Evolutionary conservation across 2,888 invertebrate genomes (phyloP).

Genomic region (Drosophila paracracens): DNA sequence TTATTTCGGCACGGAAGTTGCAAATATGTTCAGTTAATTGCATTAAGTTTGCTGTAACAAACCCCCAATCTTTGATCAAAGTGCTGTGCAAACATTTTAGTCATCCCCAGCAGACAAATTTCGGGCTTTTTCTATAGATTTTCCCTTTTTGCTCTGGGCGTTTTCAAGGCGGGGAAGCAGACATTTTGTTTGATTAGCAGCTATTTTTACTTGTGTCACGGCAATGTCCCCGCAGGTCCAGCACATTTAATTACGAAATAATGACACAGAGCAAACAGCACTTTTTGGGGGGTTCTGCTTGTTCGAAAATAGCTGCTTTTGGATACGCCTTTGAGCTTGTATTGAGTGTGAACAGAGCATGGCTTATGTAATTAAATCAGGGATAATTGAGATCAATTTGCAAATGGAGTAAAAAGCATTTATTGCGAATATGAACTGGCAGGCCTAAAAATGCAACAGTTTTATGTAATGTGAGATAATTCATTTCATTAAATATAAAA

Average conservation of each 20-base stretch:
- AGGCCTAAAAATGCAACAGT: slow-evolving; percentile 14
- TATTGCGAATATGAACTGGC: background rate
- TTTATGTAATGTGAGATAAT: background rate
- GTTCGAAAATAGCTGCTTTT: slow-evolving; percentile 24
- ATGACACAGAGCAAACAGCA: slow-evolving; percentile 66
- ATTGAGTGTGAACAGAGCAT: slow-evolving; percentile 45
- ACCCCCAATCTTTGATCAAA: slow-evolving; percentile 66
- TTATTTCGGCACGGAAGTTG: slow-evolving; percentile 62
- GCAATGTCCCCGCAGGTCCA: slow-evolving; percentile 31
- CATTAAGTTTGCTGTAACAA: slow-evolving; percentile 64
- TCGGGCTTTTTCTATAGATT: slow-evolving; percentile 24
- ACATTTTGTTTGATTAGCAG: slow-evolving; percentile 70
- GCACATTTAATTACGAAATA: slow-evolving; percentile 71
- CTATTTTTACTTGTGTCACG: slow-evolving; percentile 60
- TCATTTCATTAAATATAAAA: background rate
- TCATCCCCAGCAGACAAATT: slow-evolving; percentile 26
- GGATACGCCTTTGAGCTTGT: slow-evolving; percentile 14
- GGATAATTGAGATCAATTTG: background rate
- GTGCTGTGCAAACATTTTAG: slow-evolving; percentile 72
- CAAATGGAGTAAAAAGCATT: background rate
- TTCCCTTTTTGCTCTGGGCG: slow-evolving; percentile 45
- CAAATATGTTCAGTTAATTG: slow-evolving; percentile 81
- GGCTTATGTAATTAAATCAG: slow-evolving; percentile 45
- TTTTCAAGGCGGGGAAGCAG: slow-evolving; percentile 26
- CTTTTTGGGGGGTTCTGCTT: slow-evolving; percentile 4